Base-by-base conservation (phyloP, 2,797 vertebrate genomes). In the Cynodonichthys magdalenae region DNA sequence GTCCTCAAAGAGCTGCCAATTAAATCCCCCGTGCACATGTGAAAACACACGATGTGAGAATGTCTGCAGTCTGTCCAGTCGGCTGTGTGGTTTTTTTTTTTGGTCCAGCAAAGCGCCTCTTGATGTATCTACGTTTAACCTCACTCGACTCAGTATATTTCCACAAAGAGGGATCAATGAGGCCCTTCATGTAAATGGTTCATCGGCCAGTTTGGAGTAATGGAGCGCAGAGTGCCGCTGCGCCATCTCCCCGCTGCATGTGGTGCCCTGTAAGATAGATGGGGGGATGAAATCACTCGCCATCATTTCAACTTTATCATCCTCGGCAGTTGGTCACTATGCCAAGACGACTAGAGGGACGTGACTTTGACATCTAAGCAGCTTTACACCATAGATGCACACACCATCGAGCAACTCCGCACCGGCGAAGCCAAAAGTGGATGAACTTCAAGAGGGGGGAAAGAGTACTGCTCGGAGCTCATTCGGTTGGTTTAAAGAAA, bases 91-190 rank as follows among this genome's bases (percentile, higher is more conserved):
- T 67, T 51, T 45, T 56, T 62, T 66, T 68, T 73, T 79, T 72
- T 59, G 15, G 54, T 51, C 72, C 75, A 34, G 19, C 19, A 24
- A 73, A 63, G 66, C 18, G 3, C 53, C 58, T 75, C 71, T 47
- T 82, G 77, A 82, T 84, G 59, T 15, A 74, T 74, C 69, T 60
- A 78, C 63, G 55, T 80, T 77, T 78, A 71, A 83, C 60, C 51
- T 59, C 36, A 28, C 42, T 67, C 9, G 39, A 36, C 59, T 77
- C 73, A 66, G 73, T 75, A 47, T 83, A 68, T 85, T 82, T 82
- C 63, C 85, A 81, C 80, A 77, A 85, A 79, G 79, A 81, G 80
- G 71, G 80, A 87, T 88, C 87, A 87, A 87, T 87, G 86, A 87
- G 87, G 73, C 81, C 54, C 73, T 77, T 68, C 72, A 80, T 86